Conservation (phyloP, 30 jellyfish, hydroid and myxozoan species). For the Nemopilema nomurai region DNA sequence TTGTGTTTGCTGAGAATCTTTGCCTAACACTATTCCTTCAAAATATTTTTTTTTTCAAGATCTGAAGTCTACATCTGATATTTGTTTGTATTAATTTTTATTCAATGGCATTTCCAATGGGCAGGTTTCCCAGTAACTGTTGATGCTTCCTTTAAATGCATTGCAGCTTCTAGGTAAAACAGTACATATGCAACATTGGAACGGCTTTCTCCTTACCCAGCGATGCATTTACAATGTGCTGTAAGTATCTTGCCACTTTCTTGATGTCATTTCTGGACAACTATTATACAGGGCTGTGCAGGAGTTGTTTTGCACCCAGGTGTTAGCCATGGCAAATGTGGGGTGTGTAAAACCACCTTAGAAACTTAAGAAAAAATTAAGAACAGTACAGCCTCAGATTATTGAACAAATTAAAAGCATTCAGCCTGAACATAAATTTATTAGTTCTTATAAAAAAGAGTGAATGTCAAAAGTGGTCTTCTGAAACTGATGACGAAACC, state of each 20-base stretch:
- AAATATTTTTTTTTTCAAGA: neutral
- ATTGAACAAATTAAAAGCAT: too few species aligned
- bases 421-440: too few species aligned
- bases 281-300: too few species aligned
- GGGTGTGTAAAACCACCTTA: too few species aligned
- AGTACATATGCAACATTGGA: conserved; percentile 30
- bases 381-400: too few species aligned
- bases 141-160: neutral
- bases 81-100: neutral
- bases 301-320: too few species aligned
- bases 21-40: neutral
- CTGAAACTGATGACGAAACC: too few species aligned
- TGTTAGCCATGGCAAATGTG: too few species aligned
- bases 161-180: conserved; percentile 27
- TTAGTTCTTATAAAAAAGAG: too few species aligned
- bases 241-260: conserved; percentile 2
- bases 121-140: conserved; percentile 3
- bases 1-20: neutral
- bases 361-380: too few species aligned
- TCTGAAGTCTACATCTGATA: neutral
- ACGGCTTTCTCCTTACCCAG: conserved; percentile 23
- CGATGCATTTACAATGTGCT: conserved; percentile 52
- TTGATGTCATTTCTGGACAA: too few species aligned
- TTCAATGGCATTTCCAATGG: neutral
- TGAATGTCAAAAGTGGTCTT: too few species aligned